Percentiles rank a stretch among this genome's conserved stretches.
Evolutionary conservation across 30 jellyfish, hydroid and myxozoan genomes (phyloP).

Genomic region (Clytia hemisphaerica): DNA sequence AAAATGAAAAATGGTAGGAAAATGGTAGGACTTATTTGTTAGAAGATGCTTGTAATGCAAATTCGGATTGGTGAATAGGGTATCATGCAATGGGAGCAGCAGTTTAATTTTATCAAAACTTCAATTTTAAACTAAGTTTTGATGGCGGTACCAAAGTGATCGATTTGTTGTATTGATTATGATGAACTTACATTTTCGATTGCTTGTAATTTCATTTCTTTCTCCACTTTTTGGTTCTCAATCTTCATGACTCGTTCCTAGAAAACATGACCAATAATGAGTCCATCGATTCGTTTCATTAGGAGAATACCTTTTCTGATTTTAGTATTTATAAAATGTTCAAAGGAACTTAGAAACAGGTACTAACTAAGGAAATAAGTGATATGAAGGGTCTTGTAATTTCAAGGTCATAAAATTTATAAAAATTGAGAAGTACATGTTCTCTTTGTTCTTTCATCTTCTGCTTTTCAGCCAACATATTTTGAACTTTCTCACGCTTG

Average conservation of each 20-base stretch:
- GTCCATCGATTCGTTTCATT: no score
- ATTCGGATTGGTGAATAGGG: no score
- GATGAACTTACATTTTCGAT: conserved; percentile 45
- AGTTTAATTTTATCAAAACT: not conserved
- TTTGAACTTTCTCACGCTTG: conserved; percentile 21
- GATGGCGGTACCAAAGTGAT: not conserved
- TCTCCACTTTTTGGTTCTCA: conserved; percentile 64
- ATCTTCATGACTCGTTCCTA: conserved; percentile 38
- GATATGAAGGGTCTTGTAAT: no score
- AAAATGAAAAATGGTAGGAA: not conserved
- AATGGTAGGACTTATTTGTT: no score
- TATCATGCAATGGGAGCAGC: no score
- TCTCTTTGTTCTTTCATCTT: conserved; percentile 16
- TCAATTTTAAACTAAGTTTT: not conserved
- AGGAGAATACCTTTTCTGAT: no score
- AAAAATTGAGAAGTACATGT: conserved; percentile 7
- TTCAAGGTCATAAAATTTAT: not conserved
- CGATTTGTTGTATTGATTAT: not conserved
- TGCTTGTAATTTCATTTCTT: conserved; percentile 70
- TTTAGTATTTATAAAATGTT: no score
- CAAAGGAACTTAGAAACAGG: no score
- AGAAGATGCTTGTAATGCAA: no score
- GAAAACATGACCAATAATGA: not conserved
- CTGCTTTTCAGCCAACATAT: conserved; percentile 8
- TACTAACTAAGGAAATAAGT: no score